Evolutionary conservation across 2,888 invertebrate species (phyloP).

Genomic region (Crepidodera aurea): DNA sequence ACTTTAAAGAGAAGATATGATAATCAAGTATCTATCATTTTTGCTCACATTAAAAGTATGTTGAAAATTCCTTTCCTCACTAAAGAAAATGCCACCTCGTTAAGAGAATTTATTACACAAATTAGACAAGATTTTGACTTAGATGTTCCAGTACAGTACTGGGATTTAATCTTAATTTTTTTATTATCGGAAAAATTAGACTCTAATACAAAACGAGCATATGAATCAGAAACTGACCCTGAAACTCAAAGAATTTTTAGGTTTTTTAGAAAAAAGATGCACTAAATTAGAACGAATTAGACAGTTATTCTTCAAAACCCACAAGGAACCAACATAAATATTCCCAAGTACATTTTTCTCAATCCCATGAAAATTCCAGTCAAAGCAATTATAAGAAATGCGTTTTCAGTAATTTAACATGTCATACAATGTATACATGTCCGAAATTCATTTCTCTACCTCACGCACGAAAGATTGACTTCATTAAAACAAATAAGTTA

Average conservation of each 20-base stretch:
- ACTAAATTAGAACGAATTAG: background rate
- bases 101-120: background rate
- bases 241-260: background rate
- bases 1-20: background rate
- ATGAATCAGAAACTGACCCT: background rate
- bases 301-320: no score
- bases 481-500: background rate
- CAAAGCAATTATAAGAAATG: background rate
- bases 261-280: background rate
- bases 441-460: background rate
- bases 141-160: background rate
- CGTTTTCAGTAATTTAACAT: background rate
- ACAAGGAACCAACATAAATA: background rate
- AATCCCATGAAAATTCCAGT: background rate
- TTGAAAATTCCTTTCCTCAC: background rate
- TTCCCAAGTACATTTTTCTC: background rate
- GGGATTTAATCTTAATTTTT: background rate
- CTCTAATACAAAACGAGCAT: background rate
- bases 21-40: background rate
- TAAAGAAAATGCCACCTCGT: background rate
- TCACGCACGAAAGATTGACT: background rate
- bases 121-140: background rate
- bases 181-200: background rate
- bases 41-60: background rate
- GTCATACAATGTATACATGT: background rate